Base-by-base conservation (phyloP, 2,888 invertebrate genomes). In the Leucoptera coffeella region DNA sequence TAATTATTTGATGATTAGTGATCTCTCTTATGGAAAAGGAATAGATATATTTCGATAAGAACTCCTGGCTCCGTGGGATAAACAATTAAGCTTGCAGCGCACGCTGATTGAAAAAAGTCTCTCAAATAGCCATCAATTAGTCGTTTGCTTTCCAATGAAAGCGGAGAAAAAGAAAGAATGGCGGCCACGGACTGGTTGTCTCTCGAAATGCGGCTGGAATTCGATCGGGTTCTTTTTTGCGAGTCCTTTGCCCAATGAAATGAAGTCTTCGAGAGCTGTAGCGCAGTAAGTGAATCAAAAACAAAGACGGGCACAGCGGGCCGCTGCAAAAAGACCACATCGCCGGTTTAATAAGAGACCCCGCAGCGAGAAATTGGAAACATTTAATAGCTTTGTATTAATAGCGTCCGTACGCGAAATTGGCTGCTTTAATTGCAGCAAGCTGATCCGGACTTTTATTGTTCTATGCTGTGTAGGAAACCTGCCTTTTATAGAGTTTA, bases 1-100 rank as follows among this genome's bases (percentile, higher is more conserved):
- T 45, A 49, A 57, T 50, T 52, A 58, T 51, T 43, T 40, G 44
- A 55, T 58, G 53, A 61, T 59, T 56, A 54, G 53, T 59, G 54
- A 55, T 45, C 49, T n/a, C n/a, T n/a, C n/a, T n/a, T n/a, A n/a
- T n/a, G n/a, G 15, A 17, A 25, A 15, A 25, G 7, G n/a, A n/a
- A 22, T 22, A 41, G 38, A 38, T 43, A 50, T 47, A 52, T 47
- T 50, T 42, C 45, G 49, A 48, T 58, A 44, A 44, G 43, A 40
- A 42, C 43, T 44, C 33, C 37, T 34, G n/a, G n/a, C n/a, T n/a
- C n/a, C n/a, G n/a, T n/a, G n/a, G n/a, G 45, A 56, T 55, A 54
- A 55, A 51, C 50, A 45, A n/a, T n/a, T n/a, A n/a, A n/a, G n/a
- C n/a, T n/a, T n/a, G n/a, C n/a, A n/a, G n/a, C n/a, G n/a, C n/a